Conservation (phyloP, 2,888 invertebrate species). For the Callimorpha dominula region DNA sequence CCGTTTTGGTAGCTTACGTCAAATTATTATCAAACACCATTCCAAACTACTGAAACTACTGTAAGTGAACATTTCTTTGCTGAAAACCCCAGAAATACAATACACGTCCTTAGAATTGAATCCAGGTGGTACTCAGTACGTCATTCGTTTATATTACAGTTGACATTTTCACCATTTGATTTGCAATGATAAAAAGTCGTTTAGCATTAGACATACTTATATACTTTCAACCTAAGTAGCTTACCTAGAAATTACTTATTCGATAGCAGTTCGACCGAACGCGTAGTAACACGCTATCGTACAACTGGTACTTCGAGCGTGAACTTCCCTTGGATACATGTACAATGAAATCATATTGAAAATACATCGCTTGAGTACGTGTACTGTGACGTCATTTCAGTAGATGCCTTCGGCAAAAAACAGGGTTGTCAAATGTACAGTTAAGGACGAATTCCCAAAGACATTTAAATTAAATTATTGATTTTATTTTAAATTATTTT, state of each 20-base stretch:
- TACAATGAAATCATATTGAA: background rate
- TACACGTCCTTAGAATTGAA: background rate
- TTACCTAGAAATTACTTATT: constrained; percentile 32
- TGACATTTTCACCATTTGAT: constrained; percentile 7
- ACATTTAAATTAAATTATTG: no score
- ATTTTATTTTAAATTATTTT: no score
- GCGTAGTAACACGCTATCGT: background rate
- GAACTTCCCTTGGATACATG: background rate
- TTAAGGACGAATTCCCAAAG: no score
- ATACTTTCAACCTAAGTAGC: constrained; percentile 9
- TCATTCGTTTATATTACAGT: background rate
- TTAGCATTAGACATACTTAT: constrained; percentile 29
- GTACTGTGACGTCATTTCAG: background rate
- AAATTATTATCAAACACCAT: no score
- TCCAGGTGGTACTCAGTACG: background rate
- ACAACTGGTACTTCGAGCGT: background rate
- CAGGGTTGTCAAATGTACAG: background rate
- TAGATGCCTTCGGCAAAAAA: background rate
- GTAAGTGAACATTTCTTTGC: no score
- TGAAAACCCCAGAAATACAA: no score
- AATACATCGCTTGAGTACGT: no score
- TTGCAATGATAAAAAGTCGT: constrained; percentile 18
- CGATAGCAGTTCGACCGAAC: constrained; percentile 20
- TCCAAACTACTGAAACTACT: no score
- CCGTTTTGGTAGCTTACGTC: no score